Conservation (phyloP, 2,113 vertebrate species). For the Uria aalge region DNA sequence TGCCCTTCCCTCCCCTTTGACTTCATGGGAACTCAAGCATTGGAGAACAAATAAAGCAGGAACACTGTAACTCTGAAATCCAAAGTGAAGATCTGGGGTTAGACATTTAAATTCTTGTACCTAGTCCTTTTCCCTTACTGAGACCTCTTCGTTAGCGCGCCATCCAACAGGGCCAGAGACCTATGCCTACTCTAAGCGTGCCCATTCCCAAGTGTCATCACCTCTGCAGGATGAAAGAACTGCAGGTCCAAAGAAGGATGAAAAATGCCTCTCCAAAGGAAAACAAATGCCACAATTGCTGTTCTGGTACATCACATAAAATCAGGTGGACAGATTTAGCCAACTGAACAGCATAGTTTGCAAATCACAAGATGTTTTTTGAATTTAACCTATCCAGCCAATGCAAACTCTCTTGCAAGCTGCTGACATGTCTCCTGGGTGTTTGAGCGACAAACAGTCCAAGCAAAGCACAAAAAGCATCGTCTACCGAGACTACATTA, state of each 20-base stretch:
- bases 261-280: not conserved
- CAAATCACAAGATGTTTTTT: not conserved
- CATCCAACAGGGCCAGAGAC: not conserved
- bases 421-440: not conserved
- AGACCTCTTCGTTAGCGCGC: not conserved
- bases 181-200: not conserved
- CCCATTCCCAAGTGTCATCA: not conserved
- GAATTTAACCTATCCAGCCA: not conserved
- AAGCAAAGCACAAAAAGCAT: not conserved
- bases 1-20: not conserved
- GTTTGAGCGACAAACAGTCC: not conserved
- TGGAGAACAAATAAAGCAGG: not conserved
- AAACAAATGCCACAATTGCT: not conserved
- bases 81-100: not conserved
- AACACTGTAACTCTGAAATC: not conserved
- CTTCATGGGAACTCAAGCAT: not conserved
- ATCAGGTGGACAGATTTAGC: not conserved
- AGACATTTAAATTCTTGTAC: not conserved
- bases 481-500: accelerated
- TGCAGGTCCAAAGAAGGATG: not conserved
- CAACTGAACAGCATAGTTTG: not conserved
- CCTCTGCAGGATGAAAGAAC: not conserved
- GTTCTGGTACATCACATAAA: not conserved
- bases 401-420: not conserved
- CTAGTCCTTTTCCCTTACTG: not conserved